phyloP scores from a whole-genome alignment of 2,113 vertebrate species.

The Scalopus aquaticus region DNA sequence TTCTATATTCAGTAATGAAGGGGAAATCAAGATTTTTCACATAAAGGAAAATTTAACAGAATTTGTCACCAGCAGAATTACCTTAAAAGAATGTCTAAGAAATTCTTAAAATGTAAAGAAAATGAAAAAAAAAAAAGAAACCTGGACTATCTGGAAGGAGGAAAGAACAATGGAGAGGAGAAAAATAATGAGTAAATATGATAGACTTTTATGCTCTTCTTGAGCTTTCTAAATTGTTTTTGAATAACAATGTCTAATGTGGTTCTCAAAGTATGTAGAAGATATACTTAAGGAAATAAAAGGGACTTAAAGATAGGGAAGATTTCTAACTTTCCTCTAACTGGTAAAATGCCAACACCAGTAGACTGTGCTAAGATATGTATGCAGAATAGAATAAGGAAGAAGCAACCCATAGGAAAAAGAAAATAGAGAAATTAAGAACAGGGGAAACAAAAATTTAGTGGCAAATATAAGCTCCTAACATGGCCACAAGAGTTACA shows the following conservation, averaged over 20 bases:
- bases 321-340: background rate
- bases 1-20: background rate
- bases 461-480: background rate
- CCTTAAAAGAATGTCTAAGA: background rate
- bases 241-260: slow-evolving; percentile 5
- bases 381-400: background rate
- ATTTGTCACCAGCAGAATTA: slow-evolving; percentile 4
- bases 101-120: background rate
- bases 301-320: background rate
- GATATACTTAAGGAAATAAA: background rate
- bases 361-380: background rate
- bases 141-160: background rate
- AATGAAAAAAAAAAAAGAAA: too few species aligned
- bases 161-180: background rate
- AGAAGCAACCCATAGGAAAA: background rate
- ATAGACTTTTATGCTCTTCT: background rate
- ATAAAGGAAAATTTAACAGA: background rate
- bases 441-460: background rate
- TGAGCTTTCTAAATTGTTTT: background rate
- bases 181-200: background rate
- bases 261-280: background rate
- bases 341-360: slow-evolving; percentile 3
- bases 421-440: background rate
- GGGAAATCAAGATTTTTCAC: slow-evolving; percentile 17
- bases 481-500: background rate